Evolutionary conservation across 1,140 invertebrate species (phyloP), one percentile per base, ranked within the genome.

Genomic region (Geopemphigus sp.): DNA sequence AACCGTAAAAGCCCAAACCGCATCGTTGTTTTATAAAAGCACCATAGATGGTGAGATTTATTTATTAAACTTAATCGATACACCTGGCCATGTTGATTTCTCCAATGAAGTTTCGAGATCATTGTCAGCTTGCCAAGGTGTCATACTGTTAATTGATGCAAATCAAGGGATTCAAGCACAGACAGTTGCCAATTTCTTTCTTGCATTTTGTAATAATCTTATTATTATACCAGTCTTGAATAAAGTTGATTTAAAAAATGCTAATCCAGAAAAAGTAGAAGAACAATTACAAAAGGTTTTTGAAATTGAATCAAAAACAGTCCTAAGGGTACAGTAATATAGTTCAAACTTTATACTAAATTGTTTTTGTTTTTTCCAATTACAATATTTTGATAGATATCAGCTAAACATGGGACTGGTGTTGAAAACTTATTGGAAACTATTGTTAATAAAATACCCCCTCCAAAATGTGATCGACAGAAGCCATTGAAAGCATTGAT

Each of bases 41-140:
- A 87, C 84, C 24, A 88, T 90, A 81, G 88, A 91, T 22, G 88
- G 88, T 63, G 85, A 88, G 82, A 84, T 88, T 56, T 97, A 97
- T 87, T 86, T 98, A n/a, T 87, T 99, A 1, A 99, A 99, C 87
- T 88, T 99, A 5, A 98, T 99, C 82, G 98, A 99, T 86, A 99
- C 97, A 24, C 97, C 97, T 47, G 98, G 98, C 32, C 98, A 99
- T 89, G 97, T 98, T 15, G 98, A 99, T 86, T 99, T 99, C 87
- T 92, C 93, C 6, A 98, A 95, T 87, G 97, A 99, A 89, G 97
- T 98, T 83, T 89, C 92, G 5, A 87, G 93, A 63, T 97, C 95
- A 53, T 87, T 99, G 81, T 88, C 91, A 81, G 95, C 95, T 32
- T 98, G 96, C 85, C 94, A 98, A 89, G 97, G 97, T 4, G 97